phyloP scores from a whole-genome alignment of 2,888 invertebrate genomes.

The Mactromeris polynyma region DNA sequence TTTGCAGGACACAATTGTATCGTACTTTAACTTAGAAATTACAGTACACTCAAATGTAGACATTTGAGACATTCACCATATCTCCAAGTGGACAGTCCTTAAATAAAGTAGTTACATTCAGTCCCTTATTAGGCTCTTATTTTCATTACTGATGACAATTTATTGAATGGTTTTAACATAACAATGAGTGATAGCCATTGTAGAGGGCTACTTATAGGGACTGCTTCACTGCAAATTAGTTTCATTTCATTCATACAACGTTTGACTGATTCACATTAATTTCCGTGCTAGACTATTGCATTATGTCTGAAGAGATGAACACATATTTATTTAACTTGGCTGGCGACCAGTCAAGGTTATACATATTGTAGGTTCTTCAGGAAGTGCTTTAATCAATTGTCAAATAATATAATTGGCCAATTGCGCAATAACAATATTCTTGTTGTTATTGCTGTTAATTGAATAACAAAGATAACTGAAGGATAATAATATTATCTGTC shows the following conservation, averaged over 20 bases:
- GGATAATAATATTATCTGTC: too few species aligned
- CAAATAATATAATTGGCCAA: too few species aligned
- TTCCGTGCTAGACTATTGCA: slow-evolving; percentile 2
- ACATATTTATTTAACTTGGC: too few species aligned
- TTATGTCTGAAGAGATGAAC: neutral
- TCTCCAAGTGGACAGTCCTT: neutral
- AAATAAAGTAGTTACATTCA: neutral
- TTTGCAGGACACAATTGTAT: neutral
- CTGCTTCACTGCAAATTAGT: neutral
- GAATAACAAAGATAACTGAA: too few species aligned
- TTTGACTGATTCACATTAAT: neutral
- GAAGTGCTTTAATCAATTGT: too few species aligned
- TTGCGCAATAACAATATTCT: too few species aligned
- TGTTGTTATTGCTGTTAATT: too few species aligned
- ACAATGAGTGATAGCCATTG: neutral
- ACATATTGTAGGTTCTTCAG: too few species aligned
- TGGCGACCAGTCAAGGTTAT: too few species aligned
- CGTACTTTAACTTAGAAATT: neutral
- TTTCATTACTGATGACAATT: neutral
- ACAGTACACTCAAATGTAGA: neutral
- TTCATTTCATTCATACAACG: slow-evolving; percentile 4
- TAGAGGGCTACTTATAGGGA: neutral
- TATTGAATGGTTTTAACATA: neutral
- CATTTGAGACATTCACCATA: neutral
- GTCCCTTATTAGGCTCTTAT: neutral